These are phyloP conservation scores for Lumbricus terrestris DNA, from an alignment of 2,888 invertebrate species.

Conservation along the genomic window DNA sequence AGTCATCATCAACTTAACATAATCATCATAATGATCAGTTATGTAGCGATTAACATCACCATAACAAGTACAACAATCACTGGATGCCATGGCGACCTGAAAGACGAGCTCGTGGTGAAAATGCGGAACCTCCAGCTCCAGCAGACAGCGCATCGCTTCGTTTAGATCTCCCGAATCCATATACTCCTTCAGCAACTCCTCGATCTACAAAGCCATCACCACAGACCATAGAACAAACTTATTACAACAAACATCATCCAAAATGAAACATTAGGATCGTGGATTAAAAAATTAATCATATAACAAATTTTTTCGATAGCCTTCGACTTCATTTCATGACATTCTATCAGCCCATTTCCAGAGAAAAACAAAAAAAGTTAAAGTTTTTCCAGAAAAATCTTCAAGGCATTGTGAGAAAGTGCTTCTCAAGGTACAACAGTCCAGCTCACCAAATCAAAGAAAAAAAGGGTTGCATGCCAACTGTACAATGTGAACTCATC, in stretches of 20 bases:
- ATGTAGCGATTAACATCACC: background rate
- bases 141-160: conserved; percentile 82
- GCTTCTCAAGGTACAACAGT: background rate
- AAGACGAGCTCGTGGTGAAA: conserved; percentile 94
- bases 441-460: background rate
- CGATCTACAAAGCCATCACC: conserved; percentile 69
- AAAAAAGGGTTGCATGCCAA: background rate
- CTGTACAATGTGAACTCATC: too few relatives aligned
- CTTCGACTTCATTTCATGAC: too few relatives aligned
- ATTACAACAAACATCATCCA: background rate
- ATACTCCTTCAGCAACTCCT: conserved; percentile 81
- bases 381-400: too few relatives aligned
- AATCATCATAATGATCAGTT: background rate
- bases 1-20: too few relatives aligned
- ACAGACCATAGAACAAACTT: background rate
- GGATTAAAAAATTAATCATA: too few relatives aligned
- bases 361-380: too few relatives aligned
- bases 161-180: conserved; percentile 73
- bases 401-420: background rate
- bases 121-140: conserved; percentile 89
- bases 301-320: too few relatives aligned
- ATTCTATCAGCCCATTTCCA: too few relatives aligned
- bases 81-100: conserved; percentile 66
- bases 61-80: background rate
- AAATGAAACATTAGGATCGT: too few relatives aligned